These are phyloP conservation scores for Drosophila planitibia DNA, from an alignment of 2,888 invertebrate genomes.

Conservation along the genomic window DNA sequence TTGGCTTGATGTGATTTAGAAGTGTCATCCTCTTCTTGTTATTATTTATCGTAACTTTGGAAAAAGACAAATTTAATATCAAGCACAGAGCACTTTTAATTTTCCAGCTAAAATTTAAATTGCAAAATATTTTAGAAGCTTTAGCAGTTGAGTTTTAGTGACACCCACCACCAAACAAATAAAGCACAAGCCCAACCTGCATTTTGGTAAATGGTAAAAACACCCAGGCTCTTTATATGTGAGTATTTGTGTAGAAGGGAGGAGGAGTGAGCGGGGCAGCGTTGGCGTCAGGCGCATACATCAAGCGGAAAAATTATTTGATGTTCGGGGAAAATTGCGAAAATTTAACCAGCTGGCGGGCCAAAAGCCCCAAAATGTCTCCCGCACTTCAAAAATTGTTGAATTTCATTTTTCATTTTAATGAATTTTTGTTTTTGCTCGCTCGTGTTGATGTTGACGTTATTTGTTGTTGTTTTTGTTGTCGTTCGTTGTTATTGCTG, in stretches of 20 bases:
- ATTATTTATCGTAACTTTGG: neutral
- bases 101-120: constrained; percentile 30
- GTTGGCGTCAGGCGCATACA: constrained; percentile 47
- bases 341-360: constrained; percentile 52
- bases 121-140: constrained; percentile 21
- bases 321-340: constrained; percentile 60
- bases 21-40: neutral
- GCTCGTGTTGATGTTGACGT: constrained; percentile 41
- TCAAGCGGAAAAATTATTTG: constrained; percentile 70
- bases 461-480: constrained; percentile 32
- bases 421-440: constrained; percentile 73
- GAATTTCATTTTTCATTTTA: constrained; percentile 82
- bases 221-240: neutral
- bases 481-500: constrained; percentile 27
- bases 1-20: no score
- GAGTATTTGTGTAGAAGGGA: constrained; percentile 25
- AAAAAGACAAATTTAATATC: neutral
- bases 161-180: neutral
- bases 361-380: constrained; percentile 21
- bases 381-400: constrained; percentile 73
- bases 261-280: constrained; percentile 7
- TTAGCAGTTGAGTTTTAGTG: constrained; percentile 17
- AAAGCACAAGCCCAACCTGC: neutral
- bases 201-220: constrained; percentile 11
- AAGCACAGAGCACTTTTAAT: neutral